Base-by-base conservation (phyloP, 2,113 vertebrate species). In the Atrichornis clamosus region DNA sequence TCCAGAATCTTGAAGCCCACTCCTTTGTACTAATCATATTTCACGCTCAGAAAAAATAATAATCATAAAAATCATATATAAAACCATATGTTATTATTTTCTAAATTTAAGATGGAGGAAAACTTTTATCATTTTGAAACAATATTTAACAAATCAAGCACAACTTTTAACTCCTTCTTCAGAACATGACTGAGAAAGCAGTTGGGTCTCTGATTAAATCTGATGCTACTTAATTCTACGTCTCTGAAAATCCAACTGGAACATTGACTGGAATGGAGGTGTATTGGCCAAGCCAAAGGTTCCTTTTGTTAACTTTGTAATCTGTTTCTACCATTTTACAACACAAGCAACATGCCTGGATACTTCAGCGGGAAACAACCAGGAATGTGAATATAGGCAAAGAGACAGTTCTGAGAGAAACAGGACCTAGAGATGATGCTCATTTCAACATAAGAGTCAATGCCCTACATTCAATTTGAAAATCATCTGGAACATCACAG, bases 1-100 rank as follows among this genome's bases (percentile, higher is more conserved):
- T 79, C 58, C 41, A 95, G 80, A 87, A 82, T 87, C 60, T 60
- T 79, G 47, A 95, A 95, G 53, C 84, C 84, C 46, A 90, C 79
- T 95, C 39, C 11, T 68, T 87, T 68, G 44, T 82, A 42, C 58
- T 87, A 87, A 82, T 50, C 35, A 52, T 74, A 70, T 59, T 75
- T 90, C 49, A 91, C 37, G 72, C 26, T 82, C 41, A 80, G 44
- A 58, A 91, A 77, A 92, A 84, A 67, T 13, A 75, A 62, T 26
- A 26, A 39, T 24, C 11, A 37, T 60, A 55, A 79, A 93, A 84
- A 41, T 28, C 11, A 68, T 56, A 53, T 9, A 44, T 60, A 65
- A 89, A 70, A 22, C 44, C 37, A 75, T 62, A 90, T 39, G 41
- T 64, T 82, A 64, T 1, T 1, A 19, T 44, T 67, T 94, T 92